Percentiles rank a stretch among this genome's conserved stretches.
Conservation (phyloP, 1,140 invertebrate species). For the Steinernema khuongi region DNA sequence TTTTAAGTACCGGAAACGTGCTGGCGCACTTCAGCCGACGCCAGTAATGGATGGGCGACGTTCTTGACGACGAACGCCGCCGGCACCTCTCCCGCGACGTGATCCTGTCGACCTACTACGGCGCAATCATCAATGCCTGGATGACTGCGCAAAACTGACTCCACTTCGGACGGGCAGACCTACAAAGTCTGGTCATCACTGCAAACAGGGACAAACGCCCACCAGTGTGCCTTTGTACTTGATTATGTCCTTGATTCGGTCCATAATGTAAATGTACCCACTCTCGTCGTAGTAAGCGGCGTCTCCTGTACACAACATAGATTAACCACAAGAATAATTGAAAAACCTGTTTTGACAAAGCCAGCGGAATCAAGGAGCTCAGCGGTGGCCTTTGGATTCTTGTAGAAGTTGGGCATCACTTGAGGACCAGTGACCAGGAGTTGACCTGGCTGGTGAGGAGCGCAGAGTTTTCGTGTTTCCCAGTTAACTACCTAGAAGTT, state of each 20-base stretch:
- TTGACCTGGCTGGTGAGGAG: conserved; percentile 41
- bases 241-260: conserved; percentile 57
- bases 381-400: conserved; percentile 54
- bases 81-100: conserved; percentile 70
- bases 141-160: conserved; percentile 70
- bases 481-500: conserved; percentile 42
- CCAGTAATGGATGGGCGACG: conserved; percentile 36
- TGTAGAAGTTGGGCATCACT: conserved; percentile 62
- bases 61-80: conserved; percentile 70
- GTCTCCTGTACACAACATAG: conserved; percentile 55
- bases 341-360: conserved; percentile 58
- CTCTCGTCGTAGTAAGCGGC: conserved; percentile 56
- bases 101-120: conserved; percentile 73
- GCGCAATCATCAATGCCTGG: conserved; percentile 73
- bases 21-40: conserved; percentile 47
- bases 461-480: conserved; percentile 46
- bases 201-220: not conserved
- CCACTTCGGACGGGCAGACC: conserved; percentile 79
- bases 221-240: conserved; percentile 49
- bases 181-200: conserved; percentile 55
- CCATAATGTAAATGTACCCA: conserved; percentile 55
- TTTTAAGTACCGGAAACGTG: conserved; percentile 41
- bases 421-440: conserved; percentile 43
- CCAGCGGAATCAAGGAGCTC: conserved; percentile 46
- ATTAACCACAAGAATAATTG: conserved; percentile 68